Base-by-base conservation (phyloP, 2,113 vertebrate species). In the Aix galericulata region DNA sequence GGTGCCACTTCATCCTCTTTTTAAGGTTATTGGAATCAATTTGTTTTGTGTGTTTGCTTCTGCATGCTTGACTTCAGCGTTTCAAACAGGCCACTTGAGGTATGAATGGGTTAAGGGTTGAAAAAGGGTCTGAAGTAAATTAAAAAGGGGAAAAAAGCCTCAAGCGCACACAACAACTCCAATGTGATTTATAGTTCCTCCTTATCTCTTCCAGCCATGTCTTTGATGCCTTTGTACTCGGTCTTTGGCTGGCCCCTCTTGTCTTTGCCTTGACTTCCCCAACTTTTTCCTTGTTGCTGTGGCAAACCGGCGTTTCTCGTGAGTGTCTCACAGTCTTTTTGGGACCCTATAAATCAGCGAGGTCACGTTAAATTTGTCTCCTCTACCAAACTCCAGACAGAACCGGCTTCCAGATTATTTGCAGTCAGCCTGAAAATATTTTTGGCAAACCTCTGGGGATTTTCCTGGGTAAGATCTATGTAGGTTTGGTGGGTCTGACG, bases 151-250 rank as follows among this genome's bases (percentile, higher is more conserved):
- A 34, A 14, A 20, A 42, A 40, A 9, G 5, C 48, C 38, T 46
- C 18, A 38, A 14, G 32, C 48, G 14, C 32, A 32, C 27, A 62
- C 2, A 3, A 64, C 18, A 81, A 15, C 53, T 86, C 81, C 23
- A 91, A 79, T 0, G 0, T 73, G 53, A 79, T 93, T 91, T 92
- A 50, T 91, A 59, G 77, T 71, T 82, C 16, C 48, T 86, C 11
- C 73, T 90, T 88, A 58, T 46, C 40, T 90, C 53, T 84, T 34
- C 56, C 42, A 81, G 44, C 26, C 9, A 1, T 79, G 46, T 56
- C 64, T 86, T 59, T 86, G 76, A 83, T 89, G 68, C 64, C 42
- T 95, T 77, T 90, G 69, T 85, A 84, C 62, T 88, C 32, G 88
- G 8, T 5, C 0, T 8, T 75, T 67, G n/a, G 11, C 52, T 18